Evolutionary conservation across 2,113 vertebrate species (phyloP), one percentile per base, ranked within the genome.

Genomic region (Ophthalmolycus amberensis): DNA sequence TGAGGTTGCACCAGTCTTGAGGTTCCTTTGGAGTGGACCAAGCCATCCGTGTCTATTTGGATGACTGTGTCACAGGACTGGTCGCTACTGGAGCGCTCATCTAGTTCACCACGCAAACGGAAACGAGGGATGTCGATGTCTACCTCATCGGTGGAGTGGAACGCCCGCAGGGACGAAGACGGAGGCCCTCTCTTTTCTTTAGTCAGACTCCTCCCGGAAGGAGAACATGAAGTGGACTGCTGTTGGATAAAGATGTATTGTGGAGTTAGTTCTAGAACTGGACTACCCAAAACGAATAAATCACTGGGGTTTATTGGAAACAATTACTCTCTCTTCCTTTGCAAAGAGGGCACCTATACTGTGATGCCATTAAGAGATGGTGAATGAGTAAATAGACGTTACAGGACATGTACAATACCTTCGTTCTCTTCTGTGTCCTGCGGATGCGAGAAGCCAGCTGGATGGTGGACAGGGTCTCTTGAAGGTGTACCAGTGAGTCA

Each of bases 1-100:
- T 99, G 96, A 0, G 97, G 96, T 38, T 96, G 97, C 0, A 95
- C 94, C 78, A 97, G 95, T 0, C 96, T 96, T 25, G 96, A 93
- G 8, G 96, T 94, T 82, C 95, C 95, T 89, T 96, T 96, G 0
- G 96, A 96, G 52, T 96, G 95, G 64, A 96, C 95, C 3, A 95
- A 95, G 69, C 97, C 97, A 0, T 98, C 95, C 0, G 96, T 96
- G 72, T 98, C 97, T 15, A 99, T 95, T 0, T 98, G 97, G 93
- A 99, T 97, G 89, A 99, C 97, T 0, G 98, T 97, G 86, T 99
- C 98, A 9, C 97, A 99, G 0, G 98, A 99, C 93, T 98, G 98
- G 75, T 99, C 97, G 0, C 97, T 99, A 87, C 96, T 97, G 83
- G 98, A 99, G 0, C 92, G 96, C 86, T 99, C 97, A 88, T 97